Base-by-base conservation (phyloP, 2,113 vertebrate species). In the Festucalex cinctus region DNA sequence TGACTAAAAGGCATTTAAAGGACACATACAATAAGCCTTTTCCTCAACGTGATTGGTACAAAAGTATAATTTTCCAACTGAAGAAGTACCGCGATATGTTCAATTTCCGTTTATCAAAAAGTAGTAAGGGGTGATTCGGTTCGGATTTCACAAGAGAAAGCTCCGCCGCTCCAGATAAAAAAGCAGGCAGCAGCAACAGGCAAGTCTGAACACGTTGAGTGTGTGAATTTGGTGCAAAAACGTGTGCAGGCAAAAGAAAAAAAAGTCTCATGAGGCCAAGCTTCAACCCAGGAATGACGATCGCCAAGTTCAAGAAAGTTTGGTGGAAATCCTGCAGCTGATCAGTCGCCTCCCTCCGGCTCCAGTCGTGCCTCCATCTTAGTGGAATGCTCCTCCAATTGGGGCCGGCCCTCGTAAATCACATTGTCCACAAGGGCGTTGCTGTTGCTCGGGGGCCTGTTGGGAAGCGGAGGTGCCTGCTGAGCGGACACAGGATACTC, bases 401-500 rank as follows among this genome's bases (percentile, higher is more conserved):
- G 68, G 36, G 41, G 63, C 20, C 81, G 72, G 35, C 87, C 88
- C 0, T 85, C 87, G 68, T 94, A 93, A 2, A 87, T 68, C n/a
- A 92, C 91, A 1, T 87, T 91, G 61, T 93, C 90, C 58, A 80
- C 75, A 70, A 91, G 73, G 0, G 3, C 0, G 0, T 72, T 59
- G 8, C 1, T 3, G 35, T 83, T 71, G 43, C 66, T 22, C 3
- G 2, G 22, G 41, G 76, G 60, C 39, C 71, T 88, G 57, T 85
- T 82, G 2, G 94, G 93, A 54, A 93, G 87, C 19, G 93, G 90
- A 0, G 93, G 93, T 24, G 35, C 66, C 41, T 81, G 75, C 1
- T 88, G 88, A 37, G 76, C 1, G 0, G 77, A 71, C 10, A 86
- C 83, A 43, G 81, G 79, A 76, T 94, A 94, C 36, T 92, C 90